Evolutionary conservation across 53 echinoderm and acorn worm genomes (phyloP), one percentile per base, ranked within the genome.

Genomic region (Patiria pectinifera): DNA sequence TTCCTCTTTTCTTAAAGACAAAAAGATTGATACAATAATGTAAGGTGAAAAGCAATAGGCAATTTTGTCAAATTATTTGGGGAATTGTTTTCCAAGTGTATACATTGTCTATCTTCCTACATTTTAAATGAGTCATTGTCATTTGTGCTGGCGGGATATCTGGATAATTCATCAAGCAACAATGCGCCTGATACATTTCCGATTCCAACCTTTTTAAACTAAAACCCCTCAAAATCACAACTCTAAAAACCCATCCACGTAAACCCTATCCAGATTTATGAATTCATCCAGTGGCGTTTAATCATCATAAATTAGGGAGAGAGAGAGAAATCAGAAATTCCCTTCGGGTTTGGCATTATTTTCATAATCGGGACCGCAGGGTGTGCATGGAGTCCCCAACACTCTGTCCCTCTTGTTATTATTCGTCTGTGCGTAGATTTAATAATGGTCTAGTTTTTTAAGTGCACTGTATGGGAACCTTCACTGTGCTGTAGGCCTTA

Each of bases 331-430:
- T 45, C 71, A 53, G 6, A 18, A 43, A 49, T 59, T 53, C 46
- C 44, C 78, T n/a, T 43, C 18, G 18, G 61, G 78, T 59, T 45
- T 59, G 49, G 53, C 48, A 19, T 76, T 88, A 88, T 88, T 88
- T 88, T 88, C 88, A 88, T 88, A 88, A 88, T 88, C 88, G 61
- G 45, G 26, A 44, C 88, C 88, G 15, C 78, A 62, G 88, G 88
- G 86, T 60, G 85, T 43, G 10, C 69, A 12, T 60, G 60, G 60
- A 66, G 15, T 66, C 14, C 19, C 15, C 66, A 15, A n/a, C 13
- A 10, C 48, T 11, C 60, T 76, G 76, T 35, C 35, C 35, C 35
- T 76, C 53, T 76, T 88, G 49, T 60, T 88, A 62, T 88, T 59
- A 78, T 60, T 88, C 88, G 62, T 25, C 88, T 88, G 77, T 88